Evolutionary conservation across 2,888 invertebrate species (phyloP).

Genomic region (Chloroclysta siterata): DNA sequence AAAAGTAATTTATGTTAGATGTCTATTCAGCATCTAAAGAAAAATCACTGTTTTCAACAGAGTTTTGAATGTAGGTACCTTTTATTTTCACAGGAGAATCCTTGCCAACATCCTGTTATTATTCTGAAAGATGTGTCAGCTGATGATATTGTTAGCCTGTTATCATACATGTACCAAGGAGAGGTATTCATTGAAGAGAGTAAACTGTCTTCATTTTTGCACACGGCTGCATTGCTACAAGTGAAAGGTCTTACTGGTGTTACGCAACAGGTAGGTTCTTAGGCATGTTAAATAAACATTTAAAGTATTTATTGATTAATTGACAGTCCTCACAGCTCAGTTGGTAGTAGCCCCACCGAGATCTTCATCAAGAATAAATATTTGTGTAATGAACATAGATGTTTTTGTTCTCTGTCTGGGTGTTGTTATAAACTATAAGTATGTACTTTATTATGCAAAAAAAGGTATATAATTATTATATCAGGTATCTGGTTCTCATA

Average conservation of each 20-base stretch:
- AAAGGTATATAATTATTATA: too few relatives aligned
- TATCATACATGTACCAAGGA: conserved; percentile 90
- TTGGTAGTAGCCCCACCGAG: too few relatives aligned
- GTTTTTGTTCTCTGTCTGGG: too few relatives aligned
- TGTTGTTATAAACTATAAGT: too few relatives aligned
- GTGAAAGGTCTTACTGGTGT: conserved; percentile 87
- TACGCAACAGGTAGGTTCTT: conserved; percentile 67
- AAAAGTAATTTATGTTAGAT: background rate
- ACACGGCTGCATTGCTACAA: conserved; percentile 88
- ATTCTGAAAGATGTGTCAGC: conserved; percentile 89
- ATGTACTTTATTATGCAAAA: too few relatives aligned
- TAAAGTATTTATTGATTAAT: too few relatives aligned
- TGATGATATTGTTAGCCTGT: conserved; percentile 87
- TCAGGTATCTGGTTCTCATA: too few relatives aligned
- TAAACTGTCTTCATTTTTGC: conserved; percentile 86
- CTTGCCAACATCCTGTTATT: conserved; percentile 90
- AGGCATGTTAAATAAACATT: too few relatives aligned
- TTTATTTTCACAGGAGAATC: conserved; percentile 85
- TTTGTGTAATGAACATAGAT: too few relatives aligned
- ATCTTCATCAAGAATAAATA: too few relatives aligned
- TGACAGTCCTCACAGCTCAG: too few relatives aligned
- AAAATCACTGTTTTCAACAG: background rate
- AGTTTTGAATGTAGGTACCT: too few relatives aligned
- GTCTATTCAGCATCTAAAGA: background rate
- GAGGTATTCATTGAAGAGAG: conserved; percentile 89